Percentiles rank a stretch among this genome's conserved stretches.
phyloP scores from a whole-genome alignment of 2,113 vertebrate species.

The Hyla sarda region DNA sequence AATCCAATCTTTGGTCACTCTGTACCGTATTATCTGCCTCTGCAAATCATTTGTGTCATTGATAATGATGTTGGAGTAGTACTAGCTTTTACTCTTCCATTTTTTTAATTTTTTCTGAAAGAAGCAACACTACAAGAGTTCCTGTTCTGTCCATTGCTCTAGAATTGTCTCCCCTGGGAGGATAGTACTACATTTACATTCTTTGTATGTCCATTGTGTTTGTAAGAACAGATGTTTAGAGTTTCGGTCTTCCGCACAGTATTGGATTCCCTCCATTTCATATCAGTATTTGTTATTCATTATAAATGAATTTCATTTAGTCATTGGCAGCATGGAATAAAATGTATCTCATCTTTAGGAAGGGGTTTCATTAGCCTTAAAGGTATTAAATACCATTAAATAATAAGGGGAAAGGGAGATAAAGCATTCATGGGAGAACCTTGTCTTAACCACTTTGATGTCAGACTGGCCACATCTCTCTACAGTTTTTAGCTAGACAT shows the following conservation, averaged over 20 bases:
- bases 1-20: not conserved
- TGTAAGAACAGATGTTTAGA: slow-evolving; percentile 22
- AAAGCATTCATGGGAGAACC: not conserved
- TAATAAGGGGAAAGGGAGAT: not conserved
- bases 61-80: not conserved
- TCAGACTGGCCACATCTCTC: not conserved
- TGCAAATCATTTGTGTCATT: slow-evolving; percentile 1
- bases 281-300: slow-evolving; percentile 53
- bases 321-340: slow-evolving; percentile 18
- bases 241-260: slow-evolving; percentile 41
- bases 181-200: slow-evolving; percentile 6
- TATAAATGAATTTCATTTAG: slow-evolving; percentile 19
- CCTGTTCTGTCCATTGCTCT: not conserved
- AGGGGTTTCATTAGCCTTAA: slow-evolving; percentile 10
- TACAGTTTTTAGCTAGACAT: not conserved
- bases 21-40: slow-evolving; percentile 17
- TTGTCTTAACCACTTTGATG: not conserved
- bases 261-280: slow-evolving; percentile 45
- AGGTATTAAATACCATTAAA: slow-evolving; percentile 42
- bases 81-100: not conserved
- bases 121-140: slow-evolving; percentile 26
- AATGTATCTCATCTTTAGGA: not conserved
- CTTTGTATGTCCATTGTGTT: slow-evolving; percentile 24
- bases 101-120: not conserved
- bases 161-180: not conserved